Evolutionary conservation across 2,888 invertebrate species (phyloP).

Genomic region (Alsophila aescularia): DNA sequence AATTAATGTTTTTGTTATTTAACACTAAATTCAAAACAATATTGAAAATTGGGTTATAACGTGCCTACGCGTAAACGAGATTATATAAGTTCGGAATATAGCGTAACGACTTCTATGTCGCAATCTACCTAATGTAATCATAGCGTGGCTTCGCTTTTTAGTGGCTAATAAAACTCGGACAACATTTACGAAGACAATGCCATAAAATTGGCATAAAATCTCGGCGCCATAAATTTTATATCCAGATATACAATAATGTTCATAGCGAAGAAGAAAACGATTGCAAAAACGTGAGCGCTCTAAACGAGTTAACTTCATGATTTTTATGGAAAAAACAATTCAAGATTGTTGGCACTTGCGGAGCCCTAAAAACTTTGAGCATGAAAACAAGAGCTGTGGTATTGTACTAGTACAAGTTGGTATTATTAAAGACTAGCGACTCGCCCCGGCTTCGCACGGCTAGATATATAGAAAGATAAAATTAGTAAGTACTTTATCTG

Average conservation of each 20-base stretch:
- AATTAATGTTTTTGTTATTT: constrained; percentile 42
- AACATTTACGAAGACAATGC: constrained; percentile 79
- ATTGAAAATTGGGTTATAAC: constrained; percentile 9
- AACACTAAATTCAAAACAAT: not conserved
- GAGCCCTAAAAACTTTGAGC: constrained; percentile 1
- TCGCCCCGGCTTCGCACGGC: too few relatives aligned
- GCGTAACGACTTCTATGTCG: constrained; percentile 28
- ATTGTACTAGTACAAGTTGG: not conserved
- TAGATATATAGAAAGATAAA: too few relatives aligned
- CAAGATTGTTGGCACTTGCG: not conserved
- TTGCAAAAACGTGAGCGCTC: constrained; percentile 45
- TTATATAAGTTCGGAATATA: constrained; percentile 8
- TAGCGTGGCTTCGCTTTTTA: constrained; percentile 61
- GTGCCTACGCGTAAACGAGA: not conserved
- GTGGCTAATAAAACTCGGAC: constrained; percentile 72
- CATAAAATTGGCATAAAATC: constrained; percentile 80
- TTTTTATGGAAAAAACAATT: constrained; percentile 1
- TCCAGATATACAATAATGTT: constrained; percentile 58
- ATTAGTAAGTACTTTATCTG: too few relatives aligned
- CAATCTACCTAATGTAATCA: constrained; percentile 52
- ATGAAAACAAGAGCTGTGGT: not conserved
- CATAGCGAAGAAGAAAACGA: constrained; percentile 57
- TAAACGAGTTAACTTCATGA: constrained; percentile 18
- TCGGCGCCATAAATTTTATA: constrained; percentile 75
- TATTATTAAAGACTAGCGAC: too few relatives aligned